A percentile compares a stretch with the other conserved stretches of the same genome.
These are phyloP conservation scores for Yasuhikotakia modesta DNA, from an alignment of 2,797 vertebrate species.

Conservation along the genomic window DNA sequence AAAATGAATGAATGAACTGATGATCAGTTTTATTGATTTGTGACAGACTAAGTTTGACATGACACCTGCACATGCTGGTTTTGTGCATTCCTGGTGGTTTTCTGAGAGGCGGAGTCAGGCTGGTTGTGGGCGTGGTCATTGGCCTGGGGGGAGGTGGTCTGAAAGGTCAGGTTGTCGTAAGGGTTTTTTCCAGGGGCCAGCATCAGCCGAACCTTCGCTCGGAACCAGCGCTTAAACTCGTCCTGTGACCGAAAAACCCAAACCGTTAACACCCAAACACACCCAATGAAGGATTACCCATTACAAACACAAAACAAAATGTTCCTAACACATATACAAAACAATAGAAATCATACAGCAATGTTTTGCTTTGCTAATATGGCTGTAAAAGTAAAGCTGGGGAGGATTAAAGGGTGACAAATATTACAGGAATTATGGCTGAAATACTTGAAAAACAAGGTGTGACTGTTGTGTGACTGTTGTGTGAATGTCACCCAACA, in stretches of 20 bases:
- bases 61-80: slow-evolving; percentile 77
- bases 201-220: slow-evolving; percentile 88
- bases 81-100: slow-evolving; percentile 74
- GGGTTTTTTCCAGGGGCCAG: slow-evolving; percentile 83
- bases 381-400: too few species aligned
- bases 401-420: neutral
- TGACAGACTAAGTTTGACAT: neutral
- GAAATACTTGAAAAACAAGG: too few species aligned
- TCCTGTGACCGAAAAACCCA: slow-evolving; percentile 81
- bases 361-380: neutral
- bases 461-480: too few species aligned
- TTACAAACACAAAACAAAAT: neutral
- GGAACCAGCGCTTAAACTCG: slow-evolving; percentile 95
- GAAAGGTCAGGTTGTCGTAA: slow-evolving; percentile 80
- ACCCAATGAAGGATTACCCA: neutral
- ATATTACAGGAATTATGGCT: neutral
- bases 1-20: neutral
- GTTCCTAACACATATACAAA: neutral
- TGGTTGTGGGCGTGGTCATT: slow-evolving; percentile 76
- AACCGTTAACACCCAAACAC: neutral
- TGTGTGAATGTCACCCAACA: too few species aligned
- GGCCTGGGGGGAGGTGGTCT: slow-evolving; percentile 77
- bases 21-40: neutral
- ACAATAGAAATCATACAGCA: neutral
- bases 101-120: slow-evolving; percentile 76